Conservation (phyloP, 2,113 vertebrate species). For the Nothocercus julius region DNA sequence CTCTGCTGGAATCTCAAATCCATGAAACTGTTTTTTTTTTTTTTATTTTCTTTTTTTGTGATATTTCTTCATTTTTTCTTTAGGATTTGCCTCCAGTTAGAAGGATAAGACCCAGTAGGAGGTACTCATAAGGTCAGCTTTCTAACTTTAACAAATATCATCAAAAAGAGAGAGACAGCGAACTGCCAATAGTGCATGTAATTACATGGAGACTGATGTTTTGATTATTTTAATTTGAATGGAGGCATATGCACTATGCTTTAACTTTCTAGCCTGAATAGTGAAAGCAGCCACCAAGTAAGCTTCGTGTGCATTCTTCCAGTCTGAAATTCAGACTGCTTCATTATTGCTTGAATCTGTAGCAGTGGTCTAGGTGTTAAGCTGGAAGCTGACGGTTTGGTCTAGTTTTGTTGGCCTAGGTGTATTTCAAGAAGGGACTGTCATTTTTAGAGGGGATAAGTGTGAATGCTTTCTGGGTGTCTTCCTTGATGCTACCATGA, state of each 20-base stretch:
- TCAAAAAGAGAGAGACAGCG: neutral
- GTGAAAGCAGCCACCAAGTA: neutral
- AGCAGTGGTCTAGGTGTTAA: neutral
- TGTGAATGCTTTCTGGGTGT: neutral
- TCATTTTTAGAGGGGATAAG: neutral
- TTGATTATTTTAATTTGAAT: neutral
- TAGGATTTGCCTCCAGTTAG: neutral
- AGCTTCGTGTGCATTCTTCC: neutral
- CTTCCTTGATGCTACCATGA: neutral
- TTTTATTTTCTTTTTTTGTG: neutral
- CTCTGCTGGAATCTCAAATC: neutral
- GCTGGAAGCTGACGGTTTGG: neutral
- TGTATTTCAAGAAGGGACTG: neutral
- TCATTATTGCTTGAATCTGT: neutral
- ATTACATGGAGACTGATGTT: neutral
- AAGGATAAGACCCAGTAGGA: neutral
- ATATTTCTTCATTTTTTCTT: neutral
- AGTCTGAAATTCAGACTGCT: neutral
- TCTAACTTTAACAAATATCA: slow-evolving; percentile 10
- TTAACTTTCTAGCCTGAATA: neutral
- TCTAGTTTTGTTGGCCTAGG: neutral
- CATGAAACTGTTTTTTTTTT: neutral
- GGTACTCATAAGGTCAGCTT: neutral
- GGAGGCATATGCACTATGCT: neutral
- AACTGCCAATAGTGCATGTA: neutral